Conservation (phyloP, 2,888 invertebrate species). For the Girardia tigrina region DNA sequence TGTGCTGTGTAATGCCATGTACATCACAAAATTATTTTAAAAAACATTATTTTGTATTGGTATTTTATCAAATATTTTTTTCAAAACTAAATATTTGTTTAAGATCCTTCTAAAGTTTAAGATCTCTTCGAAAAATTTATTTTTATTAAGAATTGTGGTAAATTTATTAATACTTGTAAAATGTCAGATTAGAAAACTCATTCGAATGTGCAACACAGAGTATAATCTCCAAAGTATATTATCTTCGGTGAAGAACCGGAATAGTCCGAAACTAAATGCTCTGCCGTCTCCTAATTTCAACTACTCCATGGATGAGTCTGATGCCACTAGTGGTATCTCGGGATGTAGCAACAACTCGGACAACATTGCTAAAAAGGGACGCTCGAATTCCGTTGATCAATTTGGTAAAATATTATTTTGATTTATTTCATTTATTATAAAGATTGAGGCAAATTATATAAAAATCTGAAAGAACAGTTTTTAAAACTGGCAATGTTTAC, state of each 20-base stretch:
- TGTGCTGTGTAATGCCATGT: no score
- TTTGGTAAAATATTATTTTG: not conserved
- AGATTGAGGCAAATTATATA: no score
- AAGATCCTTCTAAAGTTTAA: no score
- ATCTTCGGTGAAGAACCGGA: not conserved
- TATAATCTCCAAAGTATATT: conserved; percentile 3
- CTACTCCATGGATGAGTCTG: conserved; percentile 5
- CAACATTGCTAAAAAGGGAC: not conserved
- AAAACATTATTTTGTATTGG: no score
- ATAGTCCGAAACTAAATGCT: no score
- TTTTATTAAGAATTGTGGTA: not conserved
- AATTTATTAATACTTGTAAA: no score
- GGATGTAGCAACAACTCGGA: not conserved
- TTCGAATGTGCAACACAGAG: conserved; percentile 5
- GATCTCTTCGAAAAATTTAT: no score
- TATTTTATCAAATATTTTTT: no score
- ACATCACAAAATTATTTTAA: no score
- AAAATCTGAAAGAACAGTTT: no score
- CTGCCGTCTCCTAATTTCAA: not conserved
- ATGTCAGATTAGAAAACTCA: not conserved
- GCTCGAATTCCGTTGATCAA: not conserved
- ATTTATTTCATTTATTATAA: not conserved
- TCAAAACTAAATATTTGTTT: no score
- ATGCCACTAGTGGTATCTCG: not conserved
- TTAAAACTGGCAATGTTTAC: no score